Evolutionary conservation across 2,113 vertebrate species (phyloP).

Genomic region (Mesoclemmys tuberculata): DNA sequence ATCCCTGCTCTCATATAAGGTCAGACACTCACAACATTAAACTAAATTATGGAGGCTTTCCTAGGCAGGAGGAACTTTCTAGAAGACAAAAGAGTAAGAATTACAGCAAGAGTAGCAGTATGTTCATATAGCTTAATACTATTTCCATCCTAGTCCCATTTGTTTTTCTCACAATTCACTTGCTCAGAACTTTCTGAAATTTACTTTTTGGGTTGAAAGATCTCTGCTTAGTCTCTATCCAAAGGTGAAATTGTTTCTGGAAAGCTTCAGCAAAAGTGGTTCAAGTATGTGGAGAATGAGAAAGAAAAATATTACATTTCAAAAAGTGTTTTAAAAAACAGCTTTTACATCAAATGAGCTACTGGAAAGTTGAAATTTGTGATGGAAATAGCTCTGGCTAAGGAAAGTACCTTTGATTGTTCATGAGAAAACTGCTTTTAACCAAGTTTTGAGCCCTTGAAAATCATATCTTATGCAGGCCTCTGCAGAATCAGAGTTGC

Average conservation of each 20-base stretch:
- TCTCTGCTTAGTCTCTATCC: conserved; percentile 23
- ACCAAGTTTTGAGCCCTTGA: background rate
- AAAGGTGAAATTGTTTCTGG: conserved; percentile 65
- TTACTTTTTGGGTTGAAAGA: conserved; percentile 24
- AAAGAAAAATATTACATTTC: conserved; percentile 8
- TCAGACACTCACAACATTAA: background rate
- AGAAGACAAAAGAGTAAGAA: background rate
- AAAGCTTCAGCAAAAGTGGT: conserved; percentile 59
- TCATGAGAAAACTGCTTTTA: background rate
- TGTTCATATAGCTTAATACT: conserved; percentile 31
- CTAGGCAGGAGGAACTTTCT: background rate
- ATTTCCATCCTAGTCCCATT: conserved; percentile 32
- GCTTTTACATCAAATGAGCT: background rate
- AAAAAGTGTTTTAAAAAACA: conserved; percentile 19
- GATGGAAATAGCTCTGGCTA: background rate
- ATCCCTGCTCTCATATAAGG: background rate
- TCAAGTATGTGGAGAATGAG: conserved; percentile 19
- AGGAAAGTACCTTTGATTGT: background rate
- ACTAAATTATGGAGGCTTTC: background rate
- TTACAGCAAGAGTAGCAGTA: conserved; percentile 12
- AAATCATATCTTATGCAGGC: background rate
- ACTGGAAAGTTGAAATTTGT: background rate
- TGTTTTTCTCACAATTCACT: conserved; percentile 7
- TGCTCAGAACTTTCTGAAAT: conserved; percentile 43
- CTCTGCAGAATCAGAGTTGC: background rate